Evolutionary conservation across 1,140 invertebrate species (phyloP).

Genomic region (Samia ricini): DNA sequence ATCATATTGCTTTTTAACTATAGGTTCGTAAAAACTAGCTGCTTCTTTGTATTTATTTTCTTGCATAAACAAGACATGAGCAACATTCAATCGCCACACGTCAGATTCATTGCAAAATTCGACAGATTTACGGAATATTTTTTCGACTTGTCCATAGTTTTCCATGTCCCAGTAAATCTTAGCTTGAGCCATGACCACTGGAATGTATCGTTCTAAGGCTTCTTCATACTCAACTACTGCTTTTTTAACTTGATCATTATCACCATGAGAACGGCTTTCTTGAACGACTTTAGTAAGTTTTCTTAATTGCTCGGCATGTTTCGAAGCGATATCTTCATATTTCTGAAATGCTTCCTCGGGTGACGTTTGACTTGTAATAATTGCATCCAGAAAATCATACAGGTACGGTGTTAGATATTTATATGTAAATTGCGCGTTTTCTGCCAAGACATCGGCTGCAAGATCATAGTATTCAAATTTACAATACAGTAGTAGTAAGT

Average conservation of each 20-base stretch:
- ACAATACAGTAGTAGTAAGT: conserved; percentile 96
- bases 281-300: conserved; percentile 96
- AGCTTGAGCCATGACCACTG: conserved; percentile 98
- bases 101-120: conserved; percentile 99
- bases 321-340: conserved; percentile 95
- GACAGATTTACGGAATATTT: conserved; percentile 96
- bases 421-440: conserved; percentile 98
- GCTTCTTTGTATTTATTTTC: conserved; percentile 99
- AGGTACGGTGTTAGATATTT: conserved; percentile 96
- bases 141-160: conserved; percentile 96
- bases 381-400: conserved; percentile 94
- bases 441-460: conserved; percentile 98
- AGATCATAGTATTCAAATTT: conserved; percentile 99
- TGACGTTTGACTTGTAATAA: conserved; percentile 98
- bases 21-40: conserved; percentile 98
- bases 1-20: conserved; percentile 97
- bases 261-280: conserved; percentile 91
- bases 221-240: conserved; percentile 96
- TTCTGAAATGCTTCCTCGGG: conserved; percentile 98
- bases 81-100: conserved; percentile 98
- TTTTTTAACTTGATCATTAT: conserved; percentile 93
- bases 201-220: conserved; percentile 92
- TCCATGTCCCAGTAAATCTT: conserved; percentile 99
- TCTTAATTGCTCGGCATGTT: conserved; percentile 92
- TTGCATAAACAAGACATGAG: conserved; percentile 99